Base-by-base conservation (phyloP, 2,888 invertebrate genomes). In the Clivina fossor region DNA sequence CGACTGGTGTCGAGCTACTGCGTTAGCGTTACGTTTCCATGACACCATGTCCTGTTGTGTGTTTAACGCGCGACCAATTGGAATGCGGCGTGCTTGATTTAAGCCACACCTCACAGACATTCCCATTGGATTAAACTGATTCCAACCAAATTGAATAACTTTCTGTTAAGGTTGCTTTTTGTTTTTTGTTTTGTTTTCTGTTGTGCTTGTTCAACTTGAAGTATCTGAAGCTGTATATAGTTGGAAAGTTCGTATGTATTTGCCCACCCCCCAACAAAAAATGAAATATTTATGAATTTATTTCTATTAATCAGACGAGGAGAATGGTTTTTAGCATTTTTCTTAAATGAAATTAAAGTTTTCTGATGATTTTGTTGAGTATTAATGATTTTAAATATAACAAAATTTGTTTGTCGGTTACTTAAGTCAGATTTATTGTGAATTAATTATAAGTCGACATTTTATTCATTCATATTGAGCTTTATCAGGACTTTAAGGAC, bases 81-180 rank as follows among this genome's bases (percentile, higher is more conserved):
- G 35, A 26, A 13, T 1, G 2, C 24, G n/a, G 53, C 44, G 53
- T 44, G 53, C 53, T 22, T n/a, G 24, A 13, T 61, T 58, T 41
- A 60, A 61, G 67, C 69, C 64, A 67, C 73, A 63, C 74, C 74
- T 62, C 61, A 63, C 61, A 33, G 61, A 66, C 69, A 69, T 71
- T 66, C 72, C 73, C 69, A 74, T 74, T 74, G 74, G 74, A 71
- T 71, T 71, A 71, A 70, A 73, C 72, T 71, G 73, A 74, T 74
- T 74, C 70, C 64, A 64, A 66, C 66, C 69, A 74, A 74, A 74
- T 74, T 74, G 74, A 74, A 71, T 74, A 73, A 69, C 73, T 72
- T 70, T 72, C 71, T 70, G 71, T 74, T 73, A 71, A 71, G 43
- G 47, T 33, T 70, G 73, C 71, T 69, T 71, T 70, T 68, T 68